Evolutionary conservation across 2,888 invertebrate species (phyloP).

Genomic region (Oeneis ivallda): DNA sequence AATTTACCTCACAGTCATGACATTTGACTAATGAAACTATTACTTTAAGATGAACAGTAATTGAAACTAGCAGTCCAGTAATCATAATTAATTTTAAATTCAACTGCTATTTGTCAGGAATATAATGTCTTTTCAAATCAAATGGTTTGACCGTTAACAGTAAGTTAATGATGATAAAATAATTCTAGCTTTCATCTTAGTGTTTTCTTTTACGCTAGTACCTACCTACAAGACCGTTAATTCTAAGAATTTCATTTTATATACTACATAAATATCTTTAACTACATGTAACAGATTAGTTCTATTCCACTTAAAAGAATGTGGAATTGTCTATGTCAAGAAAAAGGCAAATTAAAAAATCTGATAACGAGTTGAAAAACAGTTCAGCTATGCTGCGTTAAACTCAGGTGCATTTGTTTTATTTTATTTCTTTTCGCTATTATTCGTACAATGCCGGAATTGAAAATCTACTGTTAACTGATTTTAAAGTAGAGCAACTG

Average conservation of each 20-base stretch:
- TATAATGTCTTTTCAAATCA: conserved; percentile 3
- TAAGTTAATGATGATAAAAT: not conserved
- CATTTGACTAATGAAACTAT: conserved; percentile 27
- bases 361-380: conserved; percentile 24
- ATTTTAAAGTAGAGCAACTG: conserved; percentile 18
- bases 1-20: conserved; percentile 17
- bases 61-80: conserved; percentile 13
- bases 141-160: not conserved
- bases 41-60: conserved; percentile 21
- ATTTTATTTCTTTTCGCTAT: conserved; percentile 22
- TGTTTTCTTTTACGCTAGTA: not conserved
- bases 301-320: not conserved
- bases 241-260: not conserved
- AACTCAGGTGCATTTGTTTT: conserved; percentile 14
- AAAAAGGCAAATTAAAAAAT: conserved; percentile 9
- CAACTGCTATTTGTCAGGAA: not conserved
- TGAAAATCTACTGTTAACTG: conserved; percentile 22
- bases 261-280: not conserved
- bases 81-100: conserved; percentile 19
- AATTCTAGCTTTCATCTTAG: not conserved
- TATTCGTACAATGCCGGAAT: conserved; percentile 14
- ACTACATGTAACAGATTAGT: not conserved
- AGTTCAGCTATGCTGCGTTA: conserved; percentile 25
- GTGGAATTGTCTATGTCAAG: not conserved
- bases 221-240: not conserved